These are phyloP conservation scores for Poecilia gillii DNA, from an alignment of 2,797 vertebrate genomes.

Conservation along the genomic window DNA sequence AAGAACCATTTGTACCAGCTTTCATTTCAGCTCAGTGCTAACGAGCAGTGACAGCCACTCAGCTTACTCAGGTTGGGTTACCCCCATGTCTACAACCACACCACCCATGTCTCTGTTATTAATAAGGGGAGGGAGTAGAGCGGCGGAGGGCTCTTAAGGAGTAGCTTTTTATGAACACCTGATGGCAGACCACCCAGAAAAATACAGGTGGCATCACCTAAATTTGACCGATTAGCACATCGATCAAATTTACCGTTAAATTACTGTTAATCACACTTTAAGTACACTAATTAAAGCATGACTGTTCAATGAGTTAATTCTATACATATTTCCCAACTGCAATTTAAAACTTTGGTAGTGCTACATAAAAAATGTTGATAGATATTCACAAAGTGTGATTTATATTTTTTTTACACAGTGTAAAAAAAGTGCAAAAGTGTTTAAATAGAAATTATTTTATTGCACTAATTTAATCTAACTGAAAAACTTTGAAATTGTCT, in stretches of 20 bases:
- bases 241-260: background rate
- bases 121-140: slow-evolving; percentile 20
- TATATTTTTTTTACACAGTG: background rate
- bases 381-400: background rate
- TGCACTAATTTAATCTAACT: background rate
- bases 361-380: background rate
- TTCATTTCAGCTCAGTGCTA: slow-evolving; percentile 60
- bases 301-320: background rate
- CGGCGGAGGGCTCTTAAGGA: slow-evolving; percentile 15
- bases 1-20: slow-evolving; percentile 58
- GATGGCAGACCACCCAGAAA: slow-evolving; percentile 45
- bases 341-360: background rate
- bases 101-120: slow-evolving; percentile 33
- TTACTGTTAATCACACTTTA: no score
- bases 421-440: background rate
- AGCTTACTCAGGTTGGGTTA: slow-evolving; percentile 56
- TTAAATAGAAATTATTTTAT: background rate
- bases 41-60: slow-evolving; percentile 74
- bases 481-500: background rate
- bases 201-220: slow-evolving; percentile 14
- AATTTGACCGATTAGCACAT: slow-evolving; percentile 17
- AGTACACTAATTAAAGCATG: slow-evolving; percentile 14
- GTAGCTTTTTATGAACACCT: slow-evolving; percentile 48
- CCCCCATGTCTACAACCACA: slow-evolving; percentile 41
- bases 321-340: background rate